A percentile compares a stretch with the other conserved stretches of the same genome.
Conservation (phyloP, 2,113 vertebrate genomes). For the Crotophaga sulcirostris region DNA sequence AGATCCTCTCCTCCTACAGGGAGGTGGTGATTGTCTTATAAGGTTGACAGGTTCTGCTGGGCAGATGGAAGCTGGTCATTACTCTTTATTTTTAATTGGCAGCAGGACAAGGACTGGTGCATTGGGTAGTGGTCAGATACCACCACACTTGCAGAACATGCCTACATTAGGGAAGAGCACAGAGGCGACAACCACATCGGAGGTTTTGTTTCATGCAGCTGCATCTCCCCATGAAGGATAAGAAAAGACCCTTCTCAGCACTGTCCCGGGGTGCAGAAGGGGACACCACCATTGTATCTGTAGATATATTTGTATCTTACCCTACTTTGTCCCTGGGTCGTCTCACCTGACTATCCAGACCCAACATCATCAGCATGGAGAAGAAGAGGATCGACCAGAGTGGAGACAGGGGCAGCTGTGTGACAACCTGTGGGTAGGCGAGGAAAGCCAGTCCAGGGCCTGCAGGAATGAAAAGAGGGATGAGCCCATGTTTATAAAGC, state of each 20-base stretch:
- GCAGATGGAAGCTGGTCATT: not conserved
- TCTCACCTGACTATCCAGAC: slow-evolving; percentile 89
- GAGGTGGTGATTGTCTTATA: not conserved
- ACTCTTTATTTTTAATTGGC: not conserved
- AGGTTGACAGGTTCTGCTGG: not conserved
- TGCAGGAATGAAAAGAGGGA: slow-evolving; percentile 19
- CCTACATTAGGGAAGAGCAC: not conserved
- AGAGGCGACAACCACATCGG: rapidly evolving
- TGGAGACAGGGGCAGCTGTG: slow-evolving; percentile 87
- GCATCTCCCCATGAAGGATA: not conserved
- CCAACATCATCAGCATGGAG: slow-evolving; percentile 93
- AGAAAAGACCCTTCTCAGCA: not conserved
- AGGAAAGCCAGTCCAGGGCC: slow-evolving; percentile 91
- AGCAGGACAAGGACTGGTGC: not conserved
- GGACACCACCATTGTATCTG: not conserved
- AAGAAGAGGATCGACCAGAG: slow-evolving; percentile 93
- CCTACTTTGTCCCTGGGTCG: not conserved
- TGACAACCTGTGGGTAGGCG: slow-evolving; percentile 89
- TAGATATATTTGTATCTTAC: not conserved
- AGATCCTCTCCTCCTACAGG: not conserved
- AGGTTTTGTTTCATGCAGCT: not conserved
- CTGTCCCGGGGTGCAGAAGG: not conserved
- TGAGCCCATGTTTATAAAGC: not conserved
- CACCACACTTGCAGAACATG: not conserved
- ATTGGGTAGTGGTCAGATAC: not conserved